These are phyloP conservation scores for Caranx melampygus DNA, from an alignment of 2,113 vertebrate genomes.

Conservation along the genomic window DNA sequence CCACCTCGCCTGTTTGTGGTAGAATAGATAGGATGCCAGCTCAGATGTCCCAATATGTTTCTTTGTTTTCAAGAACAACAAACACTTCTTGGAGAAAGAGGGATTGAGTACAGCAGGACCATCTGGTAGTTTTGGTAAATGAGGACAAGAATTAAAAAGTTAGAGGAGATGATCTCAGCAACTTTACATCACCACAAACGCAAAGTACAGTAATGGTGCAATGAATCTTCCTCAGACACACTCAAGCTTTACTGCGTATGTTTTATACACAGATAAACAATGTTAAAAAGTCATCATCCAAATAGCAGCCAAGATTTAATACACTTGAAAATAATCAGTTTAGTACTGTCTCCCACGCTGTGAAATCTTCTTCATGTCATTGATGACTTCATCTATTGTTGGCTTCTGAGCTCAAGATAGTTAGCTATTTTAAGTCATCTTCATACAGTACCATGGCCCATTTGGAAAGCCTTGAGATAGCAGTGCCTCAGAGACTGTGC, in stretches of 20 bases:
- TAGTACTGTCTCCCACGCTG: constrained; percentile 15
- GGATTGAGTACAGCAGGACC: too few species aligned
- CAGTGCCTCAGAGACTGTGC: neutral
- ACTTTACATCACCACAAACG: too few species aligned
- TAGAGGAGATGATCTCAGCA: too few species aligned
- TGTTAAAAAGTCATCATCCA: constrained; percentile 4
- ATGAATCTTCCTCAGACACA: too few species aligned
- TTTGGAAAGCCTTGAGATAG: neutral
- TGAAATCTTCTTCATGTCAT: neutral
- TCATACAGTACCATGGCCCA: neutral
- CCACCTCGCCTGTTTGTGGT: too few species aligned
- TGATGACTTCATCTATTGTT: constrained; percentile 8
- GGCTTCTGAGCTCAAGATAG: constrained; percentile 21
- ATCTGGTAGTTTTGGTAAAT: too few species aligned
- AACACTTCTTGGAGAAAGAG: too few species aligned
- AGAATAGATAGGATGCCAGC: too few species aligned
- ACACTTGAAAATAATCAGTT: constrained; percentile 16
- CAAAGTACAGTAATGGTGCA: too few species aligned
- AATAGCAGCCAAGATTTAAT: neutral
- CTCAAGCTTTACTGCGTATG: neutral
- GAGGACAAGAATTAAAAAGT: too few species aligned
- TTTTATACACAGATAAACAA: neutral
- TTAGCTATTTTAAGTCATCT: constrained; percentile 10
- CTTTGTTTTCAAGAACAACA: too few species aligned
- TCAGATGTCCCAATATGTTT: too few species aligned